Percentiles rank a stretch among this genome's conserved stretches.
These are phyloP conservation scores for Julus scandinavius DNA, from an alignment of 2,888 invertebrate species.

Conservation along the genomic window DNA sequence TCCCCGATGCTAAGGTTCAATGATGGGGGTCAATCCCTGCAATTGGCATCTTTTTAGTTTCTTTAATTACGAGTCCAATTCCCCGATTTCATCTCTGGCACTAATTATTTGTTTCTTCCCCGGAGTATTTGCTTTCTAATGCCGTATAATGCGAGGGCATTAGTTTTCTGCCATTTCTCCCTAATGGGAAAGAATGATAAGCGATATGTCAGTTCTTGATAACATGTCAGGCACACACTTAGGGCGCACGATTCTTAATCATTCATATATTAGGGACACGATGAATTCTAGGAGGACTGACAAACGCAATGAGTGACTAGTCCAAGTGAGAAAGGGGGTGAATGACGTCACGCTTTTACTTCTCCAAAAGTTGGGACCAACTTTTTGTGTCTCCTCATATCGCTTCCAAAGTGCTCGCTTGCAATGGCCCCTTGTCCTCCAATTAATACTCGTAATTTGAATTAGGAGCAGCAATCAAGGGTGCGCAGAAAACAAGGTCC, in stretches of 20 bases:
- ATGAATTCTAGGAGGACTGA: not conserved
- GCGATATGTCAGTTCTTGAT: constrained; percentile 11
- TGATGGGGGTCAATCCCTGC: not conserved
- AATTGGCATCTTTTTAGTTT: constrained; percentile 1
- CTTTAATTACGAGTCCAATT: not conserved
- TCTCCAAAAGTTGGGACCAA: not conserved
- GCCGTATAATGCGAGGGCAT: not conserved
- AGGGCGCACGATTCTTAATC: not conserved
- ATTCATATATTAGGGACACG: not conserved
- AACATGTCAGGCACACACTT: constrained; percentile 10
- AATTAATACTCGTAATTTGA: not conserved
- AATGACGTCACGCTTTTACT: not conserved
- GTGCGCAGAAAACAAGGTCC: not conserved
- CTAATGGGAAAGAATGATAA: not conserved
- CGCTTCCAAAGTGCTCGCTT: not conserved
- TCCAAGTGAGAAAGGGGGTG: not conserved
- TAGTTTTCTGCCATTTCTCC: not conserved
- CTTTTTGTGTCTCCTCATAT: constrained; percentile 1
- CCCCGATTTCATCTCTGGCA: not conserved
- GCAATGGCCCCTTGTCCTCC: not conserved
- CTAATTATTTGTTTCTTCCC: constrained; percentile 18
- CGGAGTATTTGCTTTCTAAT: constrained; percentile 8
- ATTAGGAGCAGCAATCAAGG: not conserved
- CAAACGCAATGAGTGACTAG: not conserved
- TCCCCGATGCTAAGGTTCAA: too few species aligned